Evolutionary conservation across 2,888 invertebrate genomes (phyloP), one percentile per base, ranked within the genome.

Genomic region (Mesochorus sp.): DNA sequence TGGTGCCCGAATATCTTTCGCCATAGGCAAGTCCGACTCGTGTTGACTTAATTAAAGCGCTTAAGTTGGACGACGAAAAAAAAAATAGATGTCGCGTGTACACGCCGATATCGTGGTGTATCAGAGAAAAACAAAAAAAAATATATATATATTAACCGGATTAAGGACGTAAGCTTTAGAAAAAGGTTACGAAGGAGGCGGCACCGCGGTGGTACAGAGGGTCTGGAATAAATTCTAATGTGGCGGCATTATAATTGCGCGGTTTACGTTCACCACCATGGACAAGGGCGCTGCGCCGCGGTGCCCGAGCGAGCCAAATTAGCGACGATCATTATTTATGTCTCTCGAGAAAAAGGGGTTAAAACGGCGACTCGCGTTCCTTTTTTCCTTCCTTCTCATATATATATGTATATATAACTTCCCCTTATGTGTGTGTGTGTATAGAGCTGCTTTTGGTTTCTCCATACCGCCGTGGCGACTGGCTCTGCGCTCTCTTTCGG

Each of bases 301-400:
- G 37, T 57, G 59, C 59, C 61, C 74, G 53, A 53, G 31, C 78
- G 70, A 80, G 84, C 88, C 89, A 90, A 91, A 91, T 91, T 90
- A 90, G 90, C 90, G 86, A 88, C 90, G 89, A 90, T 91, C 89
- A 90, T 91, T 90, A 91, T 91, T 91, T 90, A 91, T 90, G 89
- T 88, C 84, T 84, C 84, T 83, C 84, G 86, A 87, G 85, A 81
- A 88, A 88, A 88, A 88, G 87, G 89, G 89, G 88, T 88, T 88
- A 89, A 89, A 90, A 88, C 85, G 70, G 61, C 72, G 70, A 80
- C 75, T 73, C 75, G n/a, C n/a, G 72, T 80, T 71, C 64, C 71
- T 62, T 47, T n/a, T 66, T 59, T 51, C 59, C 44, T 26, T 59
- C 39, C 70, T 47, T 39, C 34, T 17, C 26, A 37, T 28, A 26